Percentiles rank a stretch among this genome's conserved stretches.
Conservation (phyloP, 2,888 invertebrate species). For the Serripes groenlandicus region DNA sequence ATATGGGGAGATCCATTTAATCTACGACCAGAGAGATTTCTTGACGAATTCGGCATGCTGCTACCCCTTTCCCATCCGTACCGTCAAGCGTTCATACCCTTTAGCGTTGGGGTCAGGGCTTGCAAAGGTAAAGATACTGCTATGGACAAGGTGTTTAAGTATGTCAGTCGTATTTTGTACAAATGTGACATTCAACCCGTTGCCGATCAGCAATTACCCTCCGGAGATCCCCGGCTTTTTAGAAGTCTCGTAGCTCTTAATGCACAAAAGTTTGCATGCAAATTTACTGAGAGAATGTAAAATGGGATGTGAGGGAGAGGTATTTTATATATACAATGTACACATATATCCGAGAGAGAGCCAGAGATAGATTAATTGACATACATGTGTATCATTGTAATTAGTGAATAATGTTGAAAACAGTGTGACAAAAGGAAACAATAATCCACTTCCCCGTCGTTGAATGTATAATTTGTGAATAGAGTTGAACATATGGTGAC, state of each 20-base stretch:
- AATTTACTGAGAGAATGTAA: not conserved
- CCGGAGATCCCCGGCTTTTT: not conserved
- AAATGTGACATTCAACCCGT: not conserved
- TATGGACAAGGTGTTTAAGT: not conserved
- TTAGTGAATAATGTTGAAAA: no score
- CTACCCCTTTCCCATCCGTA: not conserved
- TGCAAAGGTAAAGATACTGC: slow-evolving; percentile 7
- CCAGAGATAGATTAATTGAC: no score
- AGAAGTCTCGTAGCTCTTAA: not conserved
- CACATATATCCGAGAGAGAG: no score
- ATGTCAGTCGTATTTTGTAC: not conserved
- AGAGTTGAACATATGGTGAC: no score
- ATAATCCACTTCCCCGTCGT: no score
- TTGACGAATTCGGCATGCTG: not conserved
- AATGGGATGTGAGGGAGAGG: no score
- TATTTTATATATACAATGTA: no score
- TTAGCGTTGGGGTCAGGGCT: not conserved
- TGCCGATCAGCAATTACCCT: not conserved
- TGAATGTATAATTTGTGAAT: no score
- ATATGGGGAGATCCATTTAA: not conserved
- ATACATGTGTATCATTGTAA: no score
- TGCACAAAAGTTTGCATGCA: not conserved
- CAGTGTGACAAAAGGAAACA: no score
- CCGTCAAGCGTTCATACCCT: not conserved
- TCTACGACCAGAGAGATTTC: not conserved